Percentiles rank a stretch among this genome's conserved stretches.
Evolutionary conservation across 2,888 invertebrate genomes (phyloP).

Genomic region (Ochropacha duplaris): DNA sequence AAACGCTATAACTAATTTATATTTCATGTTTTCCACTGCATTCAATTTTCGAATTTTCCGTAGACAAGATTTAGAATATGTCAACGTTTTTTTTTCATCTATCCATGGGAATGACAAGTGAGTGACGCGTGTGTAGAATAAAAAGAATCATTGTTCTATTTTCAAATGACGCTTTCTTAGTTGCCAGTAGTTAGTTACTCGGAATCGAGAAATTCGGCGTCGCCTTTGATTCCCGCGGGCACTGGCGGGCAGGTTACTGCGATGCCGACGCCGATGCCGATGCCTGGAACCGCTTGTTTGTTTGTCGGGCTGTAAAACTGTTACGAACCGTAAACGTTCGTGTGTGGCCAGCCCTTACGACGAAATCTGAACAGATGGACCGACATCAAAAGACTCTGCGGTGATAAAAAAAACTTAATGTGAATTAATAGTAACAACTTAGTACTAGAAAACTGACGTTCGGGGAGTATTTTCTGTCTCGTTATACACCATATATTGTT

Average conservation of each 20-base stretch:
- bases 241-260: constrained; percentile 48
- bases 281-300: constrained; percentile 79
- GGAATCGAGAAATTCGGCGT: constrained; percentile 67
- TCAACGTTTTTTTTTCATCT: neutral
- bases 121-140: constrained; percentile 23
- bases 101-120: constrained; percentile 8
- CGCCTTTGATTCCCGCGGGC: constrained; percentile 64
- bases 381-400: constrained; percentile 73
- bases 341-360: constrained; percentile 83
- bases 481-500: constrained; percentile 44
- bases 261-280: no score
- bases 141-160: constrained; percentile 41
- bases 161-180: constrained; percentile 30
- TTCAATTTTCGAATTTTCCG: neutral
- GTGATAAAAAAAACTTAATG: constrained; percentile 77
- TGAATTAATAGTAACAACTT: constrained; percentile 75
- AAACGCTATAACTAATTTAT: neutral
- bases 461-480: constrained; percentile 38
- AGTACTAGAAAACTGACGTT: constrained; percentile 53
- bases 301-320: constrained; percentile 79
- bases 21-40: neutral
- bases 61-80: neutral
- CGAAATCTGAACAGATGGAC: constrained; percentile 80
- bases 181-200: constrained; percentile 48
- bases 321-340: constrained; percentile 78